These are phyloP conservation scores for Volucella inanis DNA, from an alignment of 2,888 invertebrate genomes.

Conservation along the genomic window DNA sequence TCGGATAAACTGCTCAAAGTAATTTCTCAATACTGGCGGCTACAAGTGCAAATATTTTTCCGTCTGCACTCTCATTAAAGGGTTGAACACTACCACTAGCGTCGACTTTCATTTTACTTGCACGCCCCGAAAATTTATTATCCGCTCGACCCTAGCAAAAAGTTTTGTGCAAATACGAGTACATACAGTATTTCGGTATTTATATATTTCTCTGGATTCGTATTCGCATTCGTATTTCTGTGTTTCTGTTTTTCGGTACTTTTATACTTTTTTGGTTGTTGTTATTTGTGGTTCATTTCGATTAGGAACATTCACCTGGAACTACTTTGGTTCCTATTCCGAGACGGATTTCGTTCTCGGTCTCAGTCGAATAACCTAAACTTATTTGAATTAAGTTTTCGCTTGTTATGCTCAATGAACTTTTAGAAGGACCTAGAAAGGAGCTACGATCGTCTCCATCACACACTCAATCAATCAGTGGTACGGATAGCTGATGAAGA, in stretches of 20 bases:
- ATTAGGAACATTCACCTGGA: conserved; percentile 53
- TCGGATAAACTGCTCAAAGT: conserved; percentile 52
- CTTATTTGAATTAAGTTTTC: conserved; percentile 44
- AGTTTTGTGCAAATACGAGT: not conserved
- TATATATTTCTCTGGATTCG: conserved; percentile 9
- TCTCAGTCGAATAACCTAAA: not conserved
- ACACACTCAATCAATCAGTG: conserved; percentile 39
- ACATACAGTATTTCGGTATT: conserved; percentile 12
- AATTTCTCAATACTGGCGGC: conserved; percentile 39
- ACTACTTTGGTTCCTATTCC: not conserved
- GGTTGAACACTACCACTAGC: not conserved
- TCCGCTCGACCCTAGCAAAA: conserved; percentile 1
- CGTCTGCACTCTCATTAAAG: conserved; percentile 39
- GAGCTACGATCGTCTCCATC: not conserved
- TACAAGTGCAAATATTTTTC: conserved; percentile 26
- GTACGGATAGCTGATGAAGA: conserved; percentile 2
- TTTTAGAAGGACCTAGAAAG: not conserved
- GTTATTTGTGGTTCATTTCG: conserved; percentile 51
- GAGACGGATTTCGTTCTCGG: too few species aligned
- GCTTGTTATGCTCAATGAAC: conserved; percentile 38
- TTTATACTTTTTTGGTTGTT: not conserved
- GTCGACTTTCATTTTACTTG: too few species aligned
- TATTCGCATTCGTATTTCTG: not conserved
- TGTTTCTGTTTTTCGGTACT: not conserved
- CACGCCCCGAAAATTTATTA: conserved; percentile 18